Percentiles rank a stretch among this genome's conserved stretches.
Conservation (phyloP, 2,888 invertebrate species). For the Sinopyrophorus schimmeli region DNA sequence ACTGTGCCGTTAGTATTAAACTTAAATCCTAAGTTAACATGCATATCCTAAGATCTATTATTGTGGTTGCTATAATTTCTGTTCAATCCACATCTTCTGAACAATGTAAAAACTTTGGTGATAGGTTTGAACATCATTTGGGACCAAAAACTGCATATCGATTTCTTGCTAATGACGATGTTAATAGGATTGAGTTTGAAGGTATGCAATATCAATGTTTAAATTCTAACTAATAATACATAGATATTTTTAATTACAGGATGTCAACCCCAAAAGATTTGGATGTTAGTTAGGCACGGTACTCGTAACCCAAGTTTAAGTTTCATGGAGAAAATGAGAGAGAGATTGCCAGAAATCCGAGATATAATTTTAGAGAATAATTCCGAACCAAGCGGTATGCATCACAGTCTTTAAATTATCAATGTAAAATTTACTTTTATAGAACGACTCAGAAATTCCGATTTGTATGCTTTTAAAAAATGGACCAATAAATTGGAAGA, state of each 20-base stretch:
- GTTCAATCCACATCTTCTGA: background rate
- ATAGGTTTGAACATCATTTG: conserved; percentile 56
- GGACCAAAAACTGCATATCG: conserved; percentile 76
- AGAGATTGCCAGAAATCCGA: conserved; percentile 59
- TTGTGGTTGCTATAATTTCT: background rate
- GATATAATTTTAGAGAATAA: conserved; percentile 60
- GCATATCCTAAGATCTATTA: background rate
- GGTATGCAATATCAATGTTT: conserved; percentile 54
- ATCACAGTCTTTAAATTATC: background rate
- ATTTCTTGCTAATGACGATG: conserved; percentile 66
- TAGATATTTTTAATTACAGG: conserved; percentile 35
- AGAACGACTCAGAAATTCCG: conserved; percentile 16
- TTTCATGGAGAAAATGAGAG: conserved; percentile 60
- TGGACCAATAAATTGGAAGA: conserved; percentile 14
- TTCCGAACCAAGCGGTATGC: conserved; percentile 45
- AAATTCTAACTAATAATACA: background rate
- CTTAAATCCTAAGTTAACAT: too few relatives aligned
- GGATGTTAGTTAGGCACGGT: conserved; percentile 77
- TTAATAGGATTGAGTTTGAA: conserved; percentile 61
- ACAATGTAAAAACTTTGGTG: conserved; percentile 29
- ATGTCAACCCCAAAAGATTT: conserved; percentile 60
- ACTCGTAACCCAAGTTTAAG: conserved; percentile 70
- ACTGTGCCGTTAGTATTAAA: too few relatives aligned
- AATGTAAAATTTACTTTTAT: background rate
- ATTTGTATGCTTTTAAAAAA: conserved; percentile 39